Evolutionary conservation across 2,888 invertebrate species (phyloP), one percentile per base, ranked within the genome.

Genomic region (Odontomyia ornata): DNA sequence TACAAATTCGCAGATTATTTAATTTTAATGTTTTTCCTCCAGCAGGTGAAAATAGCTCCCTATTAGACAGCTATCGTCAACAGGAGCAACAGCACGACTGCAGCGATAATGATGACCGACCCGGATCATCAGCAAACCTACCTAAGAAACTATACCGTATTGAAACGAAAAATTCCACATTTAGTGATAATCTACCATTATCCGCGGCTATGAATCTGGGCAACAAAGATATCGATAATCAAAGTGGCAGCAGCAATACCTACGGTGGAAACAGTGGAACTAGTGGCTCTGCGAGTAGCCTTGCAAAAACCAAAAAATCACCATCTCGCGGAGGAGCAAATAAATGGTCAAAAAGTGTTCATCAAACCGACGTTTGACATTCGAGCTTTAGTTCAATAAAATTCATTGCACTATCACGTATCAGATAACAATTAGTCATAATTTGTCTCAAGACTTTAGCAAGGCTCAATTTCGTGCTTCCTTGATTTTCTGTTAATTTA

Each of bases 151-250:
- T 60, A 2, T 25, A 60, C 23, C 25, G 97, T 89, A 97, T 60
- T 7, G 60, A 97, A 89, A 95, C 97, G 83, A 96, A 96, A 87
- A 95, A 95, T 87, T 93, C 94, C 64, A 95, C 95, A 85, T 91
- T 90, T 83, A 93, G 94, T 86, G 86, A 86, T 30, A 36, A 52
- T 27, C 56, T 76, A 43, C 15, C 72, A 52, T 56, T 65, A 71
- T 71, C 21, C 5, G 36, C 9, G 36, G 5, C 36, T 5, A 36
- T 36, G 36, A 36, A 36, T 36, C 46, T 67, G 47, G 52, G 57
- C 67, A 71, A 77, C 56, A 76, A n/a, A n/a, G n/a, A n/a, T n/a
- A n/a, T n/a, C n/a, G n/a, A n/a, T n/a, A 28, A 27, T 36, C 25
- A 52, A 15, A 43, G 43, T 64, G 64, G 28, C 30, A 71, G 60